Evolutionary conservation across 92 coral and sea anemone species (phyloP), one percentile per base, ranked within the genome.

Genomic region (Heliopora coerulea): DNA sequence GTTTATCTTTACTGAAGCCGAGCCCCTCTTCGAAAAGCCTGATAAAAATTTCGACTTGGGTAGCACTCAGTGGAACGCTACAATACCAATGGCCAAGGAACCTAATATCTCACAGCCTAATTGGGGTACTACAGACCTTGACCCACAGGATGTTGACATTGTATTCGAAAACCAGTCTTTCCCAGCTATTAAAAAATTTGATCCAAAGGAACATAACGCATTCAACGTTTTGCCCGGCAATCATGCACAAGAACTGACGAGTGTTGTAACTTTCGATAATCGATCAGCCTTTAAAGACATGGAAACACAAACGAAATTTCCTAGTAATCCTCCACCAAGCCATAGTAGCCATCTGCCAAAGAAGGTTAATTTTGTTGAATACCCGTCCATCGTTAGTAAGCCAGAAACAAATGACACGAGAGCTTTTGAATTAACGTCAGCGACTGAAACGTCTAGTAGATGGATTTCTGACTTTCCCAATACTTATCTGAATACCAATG

Each of bases 351-450:
- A 18, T 32, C n/a, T 32, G 49, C 62, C 77, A 19, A 70, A 70
- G 61, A 31, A 33, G 32, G 77, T 70, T 33, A 70, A 63, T 50
- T 70, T 70, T 50, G 35, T 27, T 54, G 77, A 70, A 26, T 20
- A 52, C 3, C 77, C 77, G 21, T 31, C 21, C 8, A 63, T 70
- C 30, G 54, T 70, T 8, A 50, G 49, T 3, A 25, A 15, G 42
- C 58, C n/a, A 46, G n/a, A 10, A 6, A 15, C 52, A 15, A 7
- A 46, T 7, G 52, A 15, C 2, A n/a, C 3, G 2, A 8, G 52
- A 2, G n/a, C 17, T n/a, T 15, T 46, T 15, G 14, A 37, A 4
- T n/a, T n/a, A n/a, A 4, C 42, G 42, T 37, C 52, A 46, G 15
- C 2, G 3, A 46, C 14, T 15, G 12, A 8, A 15, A 15, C 52